Evolutionary conservation across 2,888 invertebrate genomes (phyloP).

Genomic region (Stegana nigrithorax): DNA sequence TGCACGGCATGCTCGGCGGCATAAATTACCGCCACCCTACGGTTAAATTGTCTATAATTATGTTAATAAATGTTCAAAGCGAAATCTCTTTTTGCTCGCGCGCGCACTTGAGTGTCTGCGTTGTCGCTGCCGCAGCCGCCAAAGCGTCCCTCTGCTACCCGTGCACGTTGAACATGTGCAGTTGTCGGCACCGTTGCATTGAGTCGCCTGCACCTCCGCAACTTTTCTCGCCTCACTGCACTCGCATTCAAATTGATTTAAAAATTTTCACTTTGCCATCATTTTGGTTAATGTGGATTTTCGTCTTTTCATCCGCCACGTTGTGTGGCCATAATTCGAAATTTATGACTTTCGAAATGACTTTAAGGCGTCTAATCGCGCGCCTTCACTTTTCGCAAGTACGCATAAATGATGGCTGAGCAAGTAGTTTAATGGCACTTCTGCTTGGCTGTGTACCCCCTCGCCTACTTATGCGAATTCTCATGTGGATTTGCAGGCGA

Average conservation of each 20-base stretch:
- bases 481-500: no score
- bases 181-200: no score
- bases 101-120: neutral
- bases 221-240: no score
- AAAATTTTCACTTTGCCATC: slow-evolving; percentile 32
- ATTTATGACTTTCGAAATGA: slow-evolving; percentile 60
- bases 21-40: slow-evolving; percentile 18
- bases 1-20: slow-evolving; percentile 9
- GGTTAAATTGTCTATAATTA: slow-evolving; percentile 52
- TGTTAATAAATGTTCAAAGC: slow-evolving; percentile 21
- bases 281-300: no score
- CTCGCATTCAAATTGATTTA: slow-evolving; percentile 57
- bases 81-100: neutral
- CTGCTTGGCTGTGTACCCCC: no score
- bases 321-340: slow-evolving; percentile 56
- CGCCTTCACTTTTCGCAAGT: slow-evolving; percentile 20
- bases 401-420: slow-evolving; percentile 46
- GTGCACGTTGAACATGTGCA: no score
- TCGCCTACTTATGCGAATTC: no score
- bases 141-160: neutral
- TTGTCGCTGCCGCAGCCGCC: neutral
- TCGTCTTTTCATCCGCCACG: no score
- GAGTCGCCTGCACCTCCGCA: no score
- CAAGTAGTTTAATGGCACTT: no score
- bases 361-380: slow-evolving; percentile 57